Conservation (phyloP, 2,888 invertebrate genomes). For the Odontocerum albicorne region DNA sequence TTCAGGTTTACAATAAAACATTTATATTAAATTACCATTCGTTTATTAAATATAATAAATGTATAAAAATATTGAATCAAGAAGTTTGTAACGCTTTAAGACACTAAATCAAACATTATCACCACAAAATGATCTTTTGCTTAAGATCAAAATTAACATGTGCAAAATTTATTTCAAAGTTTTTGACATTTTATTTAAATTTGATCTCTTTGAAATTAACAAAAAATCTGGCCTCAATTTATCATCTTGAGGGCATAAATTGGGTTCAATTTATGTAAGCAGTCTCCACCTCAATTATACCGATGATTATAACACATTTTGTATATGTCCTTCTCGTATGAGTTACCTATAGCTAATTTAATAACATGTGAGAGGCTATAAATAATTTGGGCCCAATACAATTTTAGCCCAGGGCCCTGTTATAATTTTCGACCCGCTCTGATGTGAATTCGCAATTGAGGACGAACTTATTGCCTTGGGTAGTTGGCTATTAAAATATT, state of each 20-base stretch:
- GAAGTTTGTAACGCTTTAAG: too few species aligned
- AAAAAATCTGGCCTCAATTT: conserved; percentile 16
- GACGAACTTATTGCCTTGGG: neutral
- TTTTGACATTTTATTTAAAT: too few species aligned
- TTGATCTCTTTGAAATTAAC: conserved; percentile 11
- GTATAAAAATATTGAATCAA: too few species aligned
- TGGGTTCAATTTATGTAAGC: too few species aligned
- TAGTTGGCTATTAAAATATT: neutral
- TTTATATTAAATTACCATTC: too few species aligned
- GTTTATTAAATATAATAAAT: too few species aligned
- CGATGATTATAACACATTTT: conserved; percentile 23
- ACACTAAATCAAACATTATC: too few species aligned
- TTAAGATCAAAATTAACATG: too few species aligned
- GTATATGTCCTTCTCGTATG: conserved; percentile 3
- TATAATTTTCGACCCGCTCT: conserved; percentile 2
- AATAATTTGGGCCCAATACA: conserved; percentile 19
- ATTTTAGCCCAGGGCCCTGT: neutral
- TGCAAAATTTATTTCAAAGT: too few species aligned
- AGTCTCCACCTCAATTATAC: conserved; percentile 11
- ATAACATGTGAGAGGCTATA: conserved; percentile 30
- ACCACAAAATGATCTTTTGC: too few species aligned
- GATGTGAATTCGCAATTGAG: neutral
- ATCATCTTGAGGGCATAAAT: conserved; percentile 19
- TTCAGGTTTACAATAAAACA: too few species aligned
- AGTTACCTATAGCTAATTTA: conserved; percentile 26